Evolutionary conservation across 2,113 vertebrate species (phyloP).

Genomic region (Odobenus rosmarus): DNA sequence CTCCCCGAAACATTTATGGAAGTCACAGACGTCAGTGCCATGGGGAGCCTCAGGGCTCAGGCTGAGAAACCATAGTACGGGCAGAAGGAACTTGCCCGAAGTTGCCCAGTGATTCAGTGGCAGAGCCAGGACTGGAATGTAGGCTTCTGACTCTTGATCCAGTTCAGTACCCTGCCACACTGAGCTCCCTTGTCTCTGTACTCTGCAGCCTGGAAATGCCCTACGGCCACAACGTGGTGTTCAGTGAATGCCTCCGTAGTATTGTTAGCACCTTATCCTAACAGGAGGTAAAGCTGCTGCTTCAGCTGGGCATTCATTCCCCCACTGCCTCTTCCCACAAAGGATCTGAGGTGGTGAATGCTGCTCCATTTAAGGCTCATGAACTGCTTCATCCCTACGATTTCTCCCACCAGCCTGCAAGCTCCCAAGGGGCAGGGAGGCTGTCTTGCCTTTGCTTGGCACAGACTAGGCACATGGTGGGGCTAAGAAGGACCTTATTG

Average conservation of each 20-base stretch:
- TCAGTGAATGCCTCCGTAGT: rapidly evolving
- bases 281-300: no score
- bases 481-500: neutral
- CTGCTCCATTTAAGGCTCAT: neutral
- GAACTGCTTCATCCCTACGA: neutral
- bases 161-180: neutral
- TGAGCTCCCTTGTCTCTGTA: neutral
- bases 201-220: neutral
- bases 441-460: neutral
- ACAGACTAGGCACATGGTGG: neutral
- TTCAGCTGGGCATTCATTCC: no score
- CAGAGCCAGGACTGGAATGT: neutral
- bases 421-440: neutral
- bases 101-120: neutral
- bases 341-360: neutral
- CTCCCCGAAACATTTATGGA: rapidly evolving
- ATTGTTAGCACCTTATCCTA: neutral
- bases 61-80: neutral
- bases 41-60: neutral
- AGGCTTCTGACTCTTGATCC: neutral
- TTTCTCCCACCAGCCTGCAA: neutral
- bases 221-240: rapidly evolving
- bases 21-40: neutral
- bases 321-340: neutral
- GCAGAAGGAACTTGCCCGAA: neutral